Conservation (phyloP, 1,140 invertebrate genomes). For the Megathymus violae region DNA sequence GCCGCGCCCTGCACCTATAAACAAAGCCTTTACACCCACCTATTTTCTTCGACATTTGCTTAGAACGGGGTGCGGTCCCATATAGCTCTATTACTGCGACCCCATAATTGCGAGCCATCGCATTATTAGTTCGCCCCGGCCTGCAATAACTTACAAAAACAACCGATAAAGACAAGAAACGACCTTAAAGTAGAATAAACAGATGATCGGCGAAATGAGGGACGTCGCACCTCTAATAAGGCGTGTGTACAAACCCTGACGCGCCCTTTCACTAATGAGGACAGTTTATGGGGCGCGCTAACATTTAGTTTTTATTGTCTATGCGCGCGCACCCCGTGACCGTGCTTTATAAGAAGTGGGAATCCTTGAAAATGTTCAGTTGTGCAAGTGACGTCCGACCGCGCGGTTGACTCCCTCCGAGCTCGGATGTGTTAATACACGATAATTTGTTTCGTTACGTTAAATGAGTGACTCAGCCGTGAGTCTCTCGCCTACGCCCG, state of each 20-base stretch:
- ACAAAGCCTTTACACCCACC: conserved; percentile 49
- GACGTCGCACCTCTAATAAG: conserved; percentile 69
- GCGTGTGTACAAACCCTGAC: conserved; percentile 68
- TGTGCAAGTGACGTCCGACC: conserved; percentile 52
- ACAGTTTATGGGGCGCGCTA: conserved; percentile 73
- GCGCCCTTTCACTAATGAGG: conserved; percentile 80
- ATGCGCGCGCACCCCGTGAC: conserved; percentile 73
- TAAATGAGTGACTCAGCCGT: conserved; percentile 66
- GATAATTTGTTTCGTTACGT: conserved; percentile 61
- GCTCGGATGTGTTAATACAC: conserved; percentile 48
- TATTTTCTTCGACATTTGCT: conserved; percentile 72
- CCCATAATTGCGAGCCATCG: conserved; percentile 52
- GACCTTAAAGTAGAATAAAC: conserved; percentile 80
- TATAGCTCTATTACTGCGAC: conserved; percentile 63
- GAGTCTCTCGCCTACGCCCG: conserved; percentile 61
- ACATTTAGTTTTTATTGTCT: conserved; percentile 73
- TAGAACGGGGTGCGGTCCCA: conserved; percentile 64
- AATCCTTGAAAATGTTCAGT: conserved; percentile 57
- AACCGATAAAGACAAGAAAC: conserved; percentile 71
- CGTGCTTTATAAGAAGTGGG: conserved; percentile 67
- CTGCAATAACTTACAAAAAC: conserved; percentile 64
- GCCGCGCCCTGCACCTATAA: conserved; percentile 63
- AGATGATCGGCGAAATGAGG: conserved; percentile 72
- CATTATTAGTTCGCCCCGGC: conserved; percentile 57
- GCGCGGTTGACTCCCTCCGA: conserved; percentile 28